A percentile compares a stretch with the other conserved stretches of the same genome.
phyloP scores from a whole-genome alignment of 2,888 invertebrate species.

The Patella ulyssiponensis region DNA sequence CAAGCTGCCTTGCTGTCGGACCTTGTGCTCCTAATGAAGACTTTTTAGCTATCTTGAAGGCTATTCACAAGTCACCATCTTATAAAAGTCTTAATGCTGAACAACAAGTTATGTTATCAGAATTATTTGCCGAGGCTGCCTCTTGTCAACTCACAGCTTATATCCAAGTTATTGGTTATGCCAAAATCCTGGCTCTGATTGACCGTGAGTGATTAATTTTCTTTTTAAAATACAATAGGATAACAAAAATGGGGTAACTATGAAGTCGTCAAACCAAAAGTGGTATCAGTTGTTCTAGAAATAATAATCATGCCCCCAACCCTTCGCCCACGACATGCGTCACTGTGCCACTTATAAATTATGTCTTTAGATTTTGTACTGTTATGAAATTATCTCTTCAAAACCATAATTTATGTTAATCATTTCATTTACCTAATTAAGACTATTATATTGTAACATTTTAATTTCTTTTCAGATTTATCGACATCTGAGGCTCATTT shows the following conservation, averaged over 20 bases:
- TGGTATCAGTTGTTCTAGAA: no score
- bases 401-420: no score
- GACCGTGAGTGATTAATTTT: constrained; percentile 17
- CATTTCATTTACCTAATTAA: no score
- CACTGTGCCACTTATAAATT: no score
- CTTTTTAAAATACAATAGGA: no score
- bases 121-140: constrained; percentile 19
- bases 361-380: no score
- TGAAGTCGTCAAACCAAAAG: no score
- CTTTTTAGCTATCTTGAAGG: constrained; percentile 8
- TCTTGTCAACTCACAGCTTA: constrained; percentile 26
- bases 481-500: constrained; percentile 18
- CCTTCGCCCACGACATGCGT: no score
- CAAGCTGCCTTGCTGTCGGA: constrained; percentile 4
- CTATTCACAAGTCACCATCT: constrained; percentile 15
- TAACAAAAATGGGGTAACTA: no score
- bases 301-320: no score
- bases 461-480: constrained; percentile 7
- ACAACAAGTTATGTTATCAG: constrained; percentile 17
- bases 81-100: constrained; percentile 17
- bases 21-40: constrained; percentile 28
- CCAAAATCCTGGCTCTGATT: constrained; percentile 19
- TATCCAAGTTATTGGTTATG: constrained; percentile 13
- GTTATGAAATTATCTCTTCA: no score
- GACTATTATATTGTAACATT: no score